Percentiles rank a stretch among this genome's conserved stretches.
phyloP scores from a whole-genome alignment of 2,113 vertebrate species.

The Empidonax alnorum region DNA sequence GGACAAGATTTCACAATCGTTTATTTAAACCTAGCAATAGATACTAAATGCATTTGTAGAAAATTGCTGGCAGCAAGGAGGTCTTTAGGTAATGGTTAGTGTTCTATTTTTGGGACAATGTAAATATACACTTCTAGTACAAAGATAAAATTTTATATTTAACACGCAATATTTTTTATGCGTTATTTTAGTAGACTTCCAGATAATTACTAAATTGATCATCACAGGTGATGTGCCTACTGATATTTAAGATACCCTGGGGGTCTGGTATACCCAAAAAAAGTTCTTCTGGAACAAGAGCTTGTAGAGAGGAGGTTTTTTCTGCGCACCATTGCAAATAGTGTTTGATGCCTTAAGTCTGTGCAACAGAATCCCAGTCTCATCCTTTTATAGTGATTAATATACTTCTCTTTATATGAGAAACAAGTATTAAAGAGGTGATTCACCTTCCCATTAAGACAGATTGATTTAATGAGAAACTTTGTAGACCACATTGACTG shows the following conservation, averaged over 20 bases:
- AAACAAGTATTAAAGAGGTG: background rate
- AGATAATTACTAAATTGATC: background rate
- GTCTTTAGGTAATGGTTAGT: background rate
- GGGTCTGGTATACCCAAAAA: too few species aligned
- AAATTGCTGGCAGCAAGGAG: background rate
- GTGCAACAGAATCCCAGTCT: background rate
- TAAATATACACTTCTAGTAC: background rate
- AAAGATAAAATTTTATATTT: background rate
- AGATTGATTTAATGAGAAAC: background rate
- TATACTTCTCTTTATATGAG: background rate
- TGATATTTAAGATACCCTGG: background rate
- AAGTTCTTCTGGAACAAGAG: background rate
- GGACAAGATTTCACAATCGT: background rate
- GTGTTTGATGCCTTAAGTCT: background rate
- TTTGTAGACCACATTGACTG: background rate
- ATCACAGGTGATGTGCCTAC: background rate
- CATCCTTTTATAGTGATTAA: background rate
- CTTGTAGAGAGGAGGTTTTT: background rate
- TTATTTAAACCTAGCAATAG: background rate
- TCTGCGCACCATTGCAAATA: background rate
- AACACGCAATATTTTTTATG: background rate
- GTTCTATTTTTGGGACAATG: background rate
- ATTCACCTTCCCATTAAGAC: background rate
- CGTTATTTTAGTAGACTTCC: background rate
- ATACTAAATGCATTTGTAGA: background rate